Evolutionary conservation across 53 echinoderm and acorn worm species (phyloP), one percentile per base, ranked within the genome.

Genomic region (Echinarachnius parma): DNA sequence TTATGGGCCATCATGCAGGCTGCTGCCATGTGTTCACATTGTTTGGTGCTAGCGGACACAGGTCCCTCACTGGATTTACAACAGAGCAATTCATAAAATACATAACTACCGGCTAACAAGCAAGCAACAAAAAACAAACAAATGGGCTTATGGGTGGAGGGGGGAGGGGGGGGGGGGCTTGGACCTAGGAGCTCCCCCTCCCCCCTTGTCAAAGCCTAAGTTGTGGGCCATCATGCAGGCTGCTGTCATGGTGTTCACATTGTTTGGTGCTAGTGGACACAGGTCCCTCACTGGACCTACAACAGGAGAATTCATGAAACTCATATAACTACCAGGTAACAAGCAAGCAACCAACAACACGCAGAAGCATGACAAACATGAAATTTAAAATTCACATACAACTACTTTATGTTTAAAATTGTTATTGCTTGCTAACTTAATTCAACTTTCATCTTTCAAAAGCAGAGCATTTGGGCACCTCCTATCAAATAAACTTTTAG

Each of bases 1-100:
- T 87, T 94, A 61, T 94, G 95, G 16, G 90, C 95, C 45, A 90
- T 87, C n/a, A 94, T 87, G 29, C 81, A 59, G 5, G 87, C 95
- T 33, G 95, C 90, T 18, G 95, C 95, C 95, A 94, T 94, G 95
- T 94, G 84, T 94, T 94, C 5, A 94, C 95, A 74, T 94, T 94
- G 63, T 90, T 81, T 18, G 95, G 95, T 19, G 95, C 95, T 10
- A 90, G 50, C 5, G 87, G 90, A 33, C 95, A 94, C 58, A 94
- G 69, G 23, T 69, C 61, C 75, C 74, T 76, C 82, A 70, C 81
- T 66, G 85, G 75, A 56, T 92, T 84, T 14, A 87, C 65, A 0
- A 87, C 53, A 13, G 87, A 53, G 62, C 77, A 76, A 5, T 84
- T 87, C n/a, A n/a, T n/a, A n/a, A n/a, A n/a, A n/a, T n/a, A n/a